Conservation (phyloP, 2,113 vertebrate species). For the Piprites chloris region DNA sequence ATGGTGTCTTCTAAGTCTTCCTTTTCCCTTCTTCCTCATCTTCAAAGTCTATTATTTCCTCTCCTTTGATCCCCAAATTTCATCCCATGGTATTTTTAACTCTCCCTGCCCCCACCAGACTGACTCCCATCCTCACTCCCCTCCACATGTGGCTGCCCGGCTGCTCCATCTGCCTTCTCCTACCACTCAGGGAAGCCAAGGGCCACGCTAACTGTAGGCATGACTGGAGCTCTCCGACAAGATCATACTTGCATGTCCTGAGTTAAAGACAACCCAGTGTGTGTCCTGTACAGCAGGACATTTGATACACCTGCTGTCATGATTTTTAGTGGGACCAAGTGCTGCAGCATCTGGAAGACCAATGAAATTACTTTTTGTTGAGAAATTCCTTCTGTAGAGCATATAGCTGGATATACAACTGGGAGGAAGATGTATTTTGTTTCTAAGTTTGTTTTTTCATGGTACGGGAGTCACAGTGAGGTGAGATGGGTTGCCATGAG, state of each 20-base stretch:
- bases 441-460: neutral
- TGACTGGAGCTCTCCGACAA: neutral
- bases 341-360: neutral
- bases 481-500: neutral
- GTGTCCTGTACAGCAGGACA: neutral
- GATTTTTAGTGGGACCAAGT: neutral
- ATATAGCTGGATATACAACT: neutral
- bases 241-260: neutral
- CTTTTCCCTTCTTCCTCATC: slow-evolving; percentile 3
- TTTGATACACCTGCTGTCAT: neutral
- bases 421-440: neutral
- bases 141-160: slow-evolving; percentile 19
- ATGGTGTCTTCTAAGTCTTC: neutral
- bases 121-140: neutral
- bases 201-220: neutral
- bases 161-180: neutral
- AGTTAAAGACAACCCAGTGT: rapidly evolving
- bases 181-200: neutral
- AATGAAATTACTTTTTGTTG: neutral
- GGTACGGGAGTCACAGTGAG: neutral
- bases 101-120: slow-evolving; percentile 10
- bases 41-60: slow-evolving; percentile 60
- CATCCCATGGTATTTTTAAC: slow-evolving; percentile 36
- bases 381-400: neutral
- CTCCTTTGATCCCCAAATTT: slow-evolving; percentile 50